Evolutionary conservation across 2,888 invertebrate species (phyloP).

Genomic region (Muscina levida): DNA sequence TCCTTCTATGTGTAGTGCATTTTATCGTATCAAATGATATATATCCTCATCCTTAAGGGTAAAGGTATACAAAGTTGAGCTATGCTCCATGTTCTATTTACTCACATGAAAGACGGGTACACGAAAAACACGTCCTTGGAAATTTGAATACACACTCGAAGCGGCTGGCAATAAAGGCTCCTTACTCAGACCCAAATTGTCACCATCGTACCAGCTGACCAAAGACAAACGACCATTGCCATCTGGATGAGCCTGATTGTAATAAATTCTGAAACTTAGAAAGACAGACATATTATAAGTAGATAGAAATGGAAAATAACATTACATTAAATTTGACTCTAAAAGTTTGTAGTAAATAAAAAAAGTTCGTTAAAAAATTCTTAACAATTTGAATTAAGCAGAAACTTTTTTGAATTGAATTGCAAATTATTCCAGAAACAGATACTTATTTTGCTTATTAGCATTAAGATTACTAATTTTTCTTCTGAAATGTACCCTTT

Average conservation of each 20-base stretch:
- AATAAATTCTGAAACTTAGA: slow-evolving; percentile 85
- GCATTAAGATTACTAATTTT: too few species aligned
- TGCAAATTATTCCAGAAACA: too few species aligned
- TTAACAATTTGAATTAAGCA: too few species aligned
- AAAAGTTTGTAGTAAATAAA: background rate
- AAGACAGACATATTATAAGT: background rate
- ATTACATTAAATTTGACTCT: background rate
- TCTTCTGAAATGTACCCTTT: too few species aligned
- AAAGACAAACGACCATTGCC: slow-evolving; percentile 82
- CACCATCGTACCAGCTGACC: slow-evolving; percentile 87
- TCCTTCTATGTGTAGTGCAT: too few species aligned
- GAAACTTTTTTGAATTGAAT: too few species aligned
- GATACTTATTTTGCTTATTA: too few species aligned
- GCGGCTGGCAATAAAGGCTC: slow-evolving; percentile 85
- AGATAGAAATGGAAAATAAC: background rate
- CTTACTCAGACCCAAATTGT: slow-evolving; percentile 83
- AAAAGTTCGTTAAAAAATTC: too few species aligned
- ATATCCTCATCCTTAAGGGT: too few species aligned
- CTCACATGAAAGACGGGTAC: slow-evolving; percentile 88
- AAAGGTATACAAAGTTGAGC: too few species aligned
- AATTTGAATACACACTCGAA: slow-evolving; percentile 84
- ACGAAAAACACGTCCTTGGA: slow-evolving; percentile 83
- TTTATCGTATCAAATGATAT: too few species aligned
- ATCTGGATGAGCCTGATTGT: slow-evolving; percentile 85
- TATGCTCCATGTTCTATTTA: too few species aligned